phyloP scores from a whole-genome alignment of 2,797 vertebrate species.

The Sebastiscus tertius region DNA sequence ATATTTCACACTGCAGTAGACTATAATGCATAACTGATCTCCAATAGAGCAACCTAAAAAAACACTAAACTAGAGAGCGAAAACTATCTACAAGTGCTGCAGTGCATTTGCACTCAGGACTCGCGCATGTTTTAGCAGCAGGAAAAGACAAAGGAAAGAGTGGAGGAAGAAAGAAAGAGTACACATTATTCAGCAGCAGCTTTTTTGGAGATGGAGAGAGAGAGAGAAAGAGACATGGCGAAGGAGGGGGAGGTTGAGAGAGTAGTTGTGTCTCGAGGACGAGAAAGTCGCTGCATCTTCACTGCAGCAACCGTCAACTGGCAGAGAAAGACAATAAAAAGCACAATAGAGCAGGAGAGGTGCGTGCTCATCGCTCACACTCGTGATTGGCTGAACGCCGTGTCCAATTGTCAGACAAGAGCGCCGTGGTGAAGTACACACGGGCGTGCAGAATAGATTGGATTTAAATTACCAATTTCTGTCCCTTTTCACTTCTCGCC shows the following conservation, averaged over 20 bases:
- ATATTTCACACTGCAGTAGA: constrained; percentile 25
- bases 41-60: background rate
- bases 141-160: constrained; percentile 33
- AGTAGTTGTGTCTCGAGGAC: constrained; percentile 42
- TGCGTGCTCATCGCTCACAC: constrained; percentile 2
- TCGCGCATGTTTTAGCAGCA: background rate
- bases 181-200: constrained; percentile 54
- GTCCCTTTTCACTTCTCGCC: constrained; percentile 9
- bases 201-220: constrained; percentile 20
- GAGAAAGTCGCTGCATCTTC: constrained; percentile 54
- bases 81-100: background rate
- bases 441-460: background rate
- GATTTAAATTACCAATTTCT: constrained; percentile 36
- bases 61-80: background rate
- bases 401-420: constrained; percentile 18
- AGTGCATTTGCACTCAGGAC: constrained; percentile 27
- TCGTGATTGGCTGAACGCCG: constrained; percentile 29
- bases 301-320: constrained; percentile 59
- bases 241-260: constrained; percentile 2
- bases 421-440: background rate
- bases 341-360: background rate
- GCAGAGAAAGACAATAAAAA: constrained; percentile 38
- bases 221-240: background rate
- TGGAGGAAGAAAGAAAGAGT: constrained; percentile 23
- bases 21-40: background rate